phyloP scores from a whole-genome alignment of 1,140 invertebrate genomes.

The Episyrphus balteatus region DNA sequence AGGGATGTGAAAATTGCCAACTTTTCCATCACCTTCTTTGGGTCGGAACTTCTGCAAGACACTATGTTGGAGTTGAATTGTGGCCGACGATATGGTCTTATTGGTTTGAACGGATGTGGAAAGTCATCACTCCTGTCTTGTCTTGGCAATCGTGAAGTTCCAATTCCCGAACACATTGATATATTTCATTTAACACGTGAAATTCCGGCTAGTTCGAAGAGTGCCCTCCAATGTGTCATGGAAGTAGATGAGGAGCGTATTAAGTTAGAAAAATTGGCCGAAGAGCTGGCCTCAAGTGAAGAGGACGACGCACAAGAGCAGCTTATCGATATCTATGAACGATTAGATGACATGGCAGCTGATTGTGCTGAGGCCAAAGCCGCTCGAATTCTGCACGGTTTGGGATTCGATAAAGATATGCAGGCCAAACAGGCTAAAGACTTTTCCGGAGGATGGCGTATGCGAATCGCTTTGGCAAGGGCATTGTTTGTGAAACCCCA shows the following conservation, averaged over 20 bases:
- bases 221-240: constrained; percentile 91
- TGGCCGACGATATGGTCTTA: constrained; percentile 88
- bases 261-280: constrained; percentile 84
- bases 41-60: constrained; percentile 88
- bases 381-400: constrained; percentile 88
- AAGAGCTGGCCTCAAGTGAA: constrained; percentile 72
- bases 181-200: constrained; percentile 95
- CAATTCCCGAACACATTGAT: constrained; percentile 94
- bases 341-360: constrained; percentile 91
- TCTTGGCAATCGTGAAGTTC: constrained; percentile 86
- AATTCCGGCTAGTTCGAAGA: constrained; percentile 90
- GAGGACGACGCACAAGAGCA: constrained; percentile 94
- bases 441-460: constrained; percentile 97
- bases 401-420: constrained; percentile 94
- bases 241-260: constrained; percentile 94
- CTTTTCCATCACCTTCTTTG: constrained; percentile 97
- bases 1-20: constrained; percentile 95
- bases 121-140: constrained; percentile 90
- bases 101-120: constrained; percentile 93
- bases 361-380: constrained; percentile 91
- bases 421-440: constrained; percentile 85
- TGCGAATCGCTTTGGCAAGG: constrained; percentile 97
- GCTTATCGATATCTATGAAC: constrained; percentile 94
- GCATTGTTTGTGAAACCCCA: constrained; percentile 87
- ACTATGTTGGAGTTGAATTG: constrained; percentile 95